Conservation (phyloP, 2,113 vertebrate genomes). For the Lepisosteus oculatus region DNA sequence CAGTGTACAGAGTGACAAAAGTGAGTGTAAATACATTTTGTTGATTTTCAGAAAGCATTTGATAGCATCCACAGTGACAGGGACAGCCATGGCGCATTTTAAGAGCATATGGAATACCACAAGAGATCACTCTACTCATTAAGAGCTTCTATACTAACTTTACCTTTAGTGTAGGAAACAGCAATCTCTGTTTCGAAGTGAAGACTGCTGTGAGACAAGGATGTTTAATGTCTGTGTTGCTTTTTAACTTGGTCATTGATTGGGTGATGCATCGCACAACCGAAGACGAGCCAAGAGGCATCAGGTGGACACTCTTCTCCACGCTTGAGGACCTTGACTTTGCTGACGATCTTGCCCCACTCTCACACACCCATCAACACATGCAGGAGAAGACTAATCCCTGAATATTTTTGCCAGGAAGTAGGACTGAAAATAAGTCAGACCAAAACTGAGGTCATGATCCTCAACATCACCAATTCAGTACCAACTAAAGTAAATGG, state of each 20-base stretch:
- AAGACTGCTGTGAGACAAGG: too few relatives aligned
- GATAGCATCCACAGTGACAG: background rate
- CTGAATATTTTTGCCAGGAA: background rate
- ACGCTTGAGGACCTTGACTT: background rate
- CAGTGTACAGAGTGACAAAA: background rate
- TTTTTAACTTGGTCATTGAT: background rate
- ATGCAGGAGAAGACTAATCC: background rate
- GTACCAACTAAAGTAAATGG: background rate
- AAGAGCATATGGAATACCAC: background rate
- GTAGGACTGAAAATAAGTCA: background rate
- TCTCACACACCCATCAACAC: background rate
- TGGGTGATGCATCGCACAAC: background rate
- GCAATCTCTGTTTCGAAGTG: background rate
- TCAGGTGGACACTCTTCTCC: background rate
- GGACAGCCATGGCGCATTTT: background rate
- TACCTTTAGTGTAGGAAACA: background rate
- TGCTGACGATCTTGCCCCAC: background rate
- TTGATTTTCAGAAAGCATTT: conserved; percentile 3
- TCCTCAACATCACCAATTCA: background rate
- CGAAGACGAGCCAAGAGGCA: background rate
- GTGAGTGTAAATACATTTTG: background rate
- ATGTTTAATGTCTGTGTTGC: background rate
- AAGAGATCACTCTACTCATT: background rate
- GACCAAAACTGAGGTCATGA: background rate
- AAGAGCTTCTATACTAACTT: background rate